Evolutionary conservation across 2,888 invertebrate genomes (phyloP).

Genomic region (Rhagophthalmus giganteus): DNA sequence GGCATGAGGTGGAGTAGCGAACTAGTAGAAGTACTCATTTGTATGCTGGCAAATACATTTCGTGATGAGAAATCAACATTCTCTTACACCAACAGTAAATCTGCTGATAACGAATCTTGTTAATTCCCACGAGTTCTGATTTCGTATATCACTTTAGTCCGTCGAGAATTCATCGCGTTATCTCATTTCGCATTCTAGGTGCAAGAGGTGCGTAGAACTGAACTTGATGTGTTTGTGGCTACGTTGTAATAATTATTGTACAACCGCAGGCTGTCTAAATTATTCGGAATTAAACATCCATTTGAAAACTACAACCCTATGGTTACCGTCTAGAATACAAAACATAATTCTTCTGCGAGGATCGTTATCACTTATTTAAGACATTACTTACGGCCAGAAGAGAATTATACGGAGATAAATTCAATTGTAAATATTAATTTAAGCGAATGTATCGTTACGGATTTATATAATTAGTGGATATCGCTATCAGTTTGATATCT

Average conservation of each 20-base stretch:
- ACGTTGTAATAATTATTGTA: constrained; percentile 27
- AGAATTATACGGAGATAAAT: no score
- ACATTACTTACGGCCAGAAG: no score
- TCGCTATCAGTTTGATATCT: no score
- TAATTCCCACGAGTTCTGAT: constrained; percentile 19
- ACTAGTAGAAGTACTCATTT: constrained; percentile 15
- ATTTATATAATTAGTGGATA: no score
- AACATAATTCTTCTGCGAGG: no score
- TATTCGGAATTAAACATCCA: constrained; percentile 2
- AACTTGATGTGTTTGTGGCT: constrained; percentile 24
- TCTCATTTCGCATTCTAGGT: constrained; percentile 16
- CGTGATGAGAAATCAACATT: constrained; percentile 22
- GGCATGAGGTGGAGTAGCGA: constrained; percentile 9
- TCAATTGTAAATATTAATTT: no score
- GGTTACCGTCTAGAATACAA: no score
- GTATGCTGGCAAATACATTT: constrained; percentile 18
- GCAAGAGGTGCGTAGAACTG: constrained; percentile 32
- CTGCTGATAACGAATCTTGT: constrained; percentile 15
- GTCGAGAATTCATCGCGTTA: constrained; percentile 14
- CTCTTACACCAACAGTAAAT: constrained; percentile 17
- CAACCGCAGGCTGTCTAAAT: constrained; percentile 32
- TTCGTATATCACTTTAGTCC: constrained; percentile 18
- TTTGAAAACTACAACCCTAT: no score
- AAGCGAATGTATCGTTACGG: no score
- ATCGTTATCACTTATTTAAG: no score